Conservation (phyloP, 2,113 vertebrate genomes). For the Nycticebus coucang region DNA sequence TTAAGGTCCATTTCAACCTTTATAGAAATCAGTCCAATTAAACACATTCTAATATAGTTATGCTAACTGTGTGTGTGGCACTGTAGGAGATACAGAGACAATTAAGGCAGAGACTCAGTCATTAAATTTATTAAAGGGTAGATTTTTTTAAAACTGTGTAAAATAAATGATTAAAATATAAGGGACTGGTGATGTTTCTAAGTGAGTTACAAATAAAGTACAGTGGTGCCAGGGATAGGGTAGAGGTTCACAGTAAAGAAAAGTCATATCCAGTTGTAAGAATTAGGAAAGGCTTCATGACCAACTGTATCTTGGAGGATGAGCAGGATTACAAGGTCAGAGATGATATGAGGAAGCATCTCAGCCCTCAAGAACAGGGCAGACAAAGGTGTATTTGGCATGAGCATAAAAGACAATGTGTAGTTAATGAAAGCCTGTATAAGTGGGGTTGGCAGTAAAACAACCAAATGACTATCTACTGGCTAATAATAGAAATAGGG, state of each 20-base stretch:
- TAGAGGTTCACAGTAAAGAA: neutral
- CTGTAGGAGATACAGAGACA: neutral
- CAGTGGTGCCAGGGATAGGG: neutral
- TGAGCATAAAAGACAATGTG: neutral
- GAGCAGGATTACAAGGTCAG: conserved; percentile 26
- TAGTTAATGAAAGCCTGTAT: neutral
- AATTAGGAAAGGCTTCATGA: neutral
- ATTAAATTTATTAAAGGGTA: conserved; percentile 41
- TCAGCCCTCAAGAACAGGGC: neutral
- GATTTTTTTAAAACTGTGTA: neutral
- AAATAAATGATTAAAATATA: conserved; percentile 2
- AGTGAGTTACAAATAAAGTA: conserved; percentile 5
- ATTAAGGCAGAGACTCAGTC: conserved; percentile 35
- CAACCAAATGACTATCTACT: neutral
- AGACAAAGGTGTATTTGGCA: conserved; percentile 20
- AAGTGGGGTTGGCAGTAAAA: neutral
- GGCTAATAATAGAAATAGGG: neutral
- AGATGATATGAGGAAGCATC: neutral
- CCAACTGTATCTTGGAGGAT: neutral
- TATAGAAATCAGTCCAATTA: conserved; percentile 18
- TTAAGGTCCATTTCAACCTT: neutral
- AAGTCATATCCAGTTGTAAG: neutral
- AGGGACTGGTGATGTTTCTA: neutral
- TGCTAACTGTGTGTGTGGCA: conserved; percentile 1
- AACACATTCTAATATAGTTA: conserved; percentile 49